phyloP scores from a whole-genome alignment of 2,888 invertebrate genomes.

The Microdon myrmicae region DNA sequence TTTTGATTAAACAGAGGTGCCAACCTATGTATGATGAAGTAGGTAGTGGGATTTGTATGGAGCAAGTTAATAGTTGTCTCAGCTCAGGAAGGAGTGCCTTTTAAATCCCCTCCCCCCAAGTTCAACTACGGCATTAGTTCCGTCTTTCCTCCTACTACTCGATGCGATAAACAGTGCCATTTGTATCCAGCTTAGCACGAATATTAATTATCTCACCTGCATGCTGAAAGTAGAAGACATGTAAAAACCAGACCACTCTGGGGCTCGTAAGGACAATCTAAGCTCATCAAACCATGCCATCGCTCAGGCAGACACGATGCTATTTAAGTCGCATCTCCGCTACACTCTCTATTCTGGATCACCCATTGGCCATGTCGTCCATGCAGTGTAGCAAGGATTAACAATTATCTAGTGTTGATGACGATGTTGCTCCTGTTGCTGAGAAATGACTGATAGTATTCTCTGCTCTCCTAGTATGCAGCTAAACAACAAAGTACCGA shows the following conservation, averaged over 20 bases:
- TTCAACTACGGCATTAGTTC: slow-evolving; percentile 41
- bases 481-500: slow-evolving; percentile 9
- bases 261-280: slow-evolving; percentile 45
- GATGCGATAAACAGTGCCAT: too few relatives aligned
- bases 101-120: slow-evolving; percentile 15
- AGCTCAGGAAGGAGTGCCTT: too few relatives aligned
- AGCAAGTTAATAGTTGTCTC: too few relatives aligned
- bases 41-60: neutral
- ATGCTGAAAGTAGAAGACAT: slow-evolving; percentile 1
- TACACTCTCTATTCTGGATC: neutral
- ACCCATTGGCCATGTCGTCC: slow-evolving; percentile 1
- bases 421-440: slow-evolving; percentile 45
- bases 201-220: slow-evolving; percentile 53
- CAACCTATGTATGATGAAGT: neutral
- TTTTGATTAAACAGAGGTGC: slow-evolving; percentile 13
- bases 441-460: slow-evolving; percentile 50
- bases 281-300: slow-evolving; percentile 51
- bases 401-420: slow-evolving; percentile 42
- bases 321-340: slow-evolving; percentile 33
- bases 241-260: slow-evolving; percentile 13
- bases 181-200: slow-evolving; percentile 39
- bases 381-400: slow-evolving; percentile 35
- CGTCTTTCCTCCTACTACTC: slow-evolving; percentile 18
- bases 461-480: slow-evolving; percentile 13
- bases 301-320: slow-evolving; percentile 49